Conservation (phyloP, 2,888 invertebrate genomes). For the Alentia gelatinosa region DNA sequence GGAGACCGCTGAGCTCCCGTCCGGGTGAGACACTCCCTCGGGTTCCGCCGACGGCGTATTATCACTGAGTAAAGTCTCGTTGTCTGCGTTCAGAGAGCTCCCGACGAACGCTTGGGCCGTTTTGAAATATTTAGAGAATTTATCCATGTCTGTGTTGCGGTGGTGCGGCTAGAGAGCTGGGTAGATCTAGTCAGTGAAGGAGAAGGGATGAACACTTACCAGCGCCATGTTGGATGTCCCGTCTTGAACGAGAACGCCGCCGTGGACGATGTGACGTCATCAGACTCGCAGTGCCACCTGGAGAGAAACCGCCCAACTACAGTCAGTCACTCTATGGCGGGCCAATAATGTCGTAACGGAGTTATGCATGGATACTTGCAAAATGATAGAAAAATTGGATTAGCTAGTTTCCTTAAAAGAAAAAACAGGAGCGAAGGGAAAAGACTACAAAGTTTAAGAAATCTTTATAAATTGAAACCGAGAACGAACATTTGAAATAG, state of each 20-base stretch:
- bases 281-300: not conserved
- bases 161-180: not conserved
- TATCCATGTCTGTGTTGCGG: not conserved
- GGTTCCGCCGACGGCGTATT: not conserved
- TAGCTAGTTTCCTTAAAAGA: too few relatives aligned
- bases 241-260: not conserved
- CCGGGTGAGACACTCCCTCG: not conserved
- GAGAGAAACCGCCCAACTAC: not conserved
- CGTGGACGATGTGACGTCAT: not conserved
- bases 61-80: not conserved
- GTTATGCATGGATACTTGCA: too few relatives aligned
- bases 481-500: too few relatives aligned
- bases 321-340: too few relatives aligned
- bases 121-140: slow-evolving; percentile 50
- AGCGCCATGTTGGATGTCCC: slow-evolving; percentile 37
- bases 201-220: slow-evolving; percentile 29
- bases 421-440: too few relatives aligned
- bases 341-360: too few relatives aligned
- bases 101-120: slow-evolving; percentile 37
- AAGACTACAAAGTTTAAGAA: too few relatives aligned
- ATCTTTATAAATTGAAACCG: too few relatives aligned
- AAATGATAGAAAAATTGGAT: too few relatives aligned
- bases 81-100: not conserved
- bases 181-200: not conserved
- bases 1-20: not conserved